Percentiles rank a stretch among this genome's conserved stretches.
Conservation (phyloP, 2,888 invertebrate species). For the Girardia tigrina region DNA sequence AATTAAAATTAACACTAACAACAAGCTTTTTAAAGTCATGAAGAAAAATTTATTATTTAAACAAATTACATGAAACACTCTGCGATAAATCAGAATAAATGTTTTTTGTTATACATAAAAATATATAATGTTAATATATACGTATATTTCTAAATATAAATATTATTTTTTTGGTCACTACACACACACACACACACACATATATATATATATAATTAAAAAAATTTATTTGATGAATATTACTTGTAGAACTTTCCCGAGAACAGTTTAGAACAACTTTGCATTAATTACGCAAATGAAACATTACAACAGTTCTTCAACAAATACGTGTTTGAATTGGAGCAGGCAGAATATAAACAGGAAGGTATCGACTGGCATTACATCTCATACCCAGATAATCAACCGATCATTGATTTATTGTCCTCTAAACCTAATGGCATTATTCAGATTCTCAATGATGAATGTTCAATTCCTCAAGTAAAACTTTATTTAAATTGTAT, state of each 20-base stretch:
- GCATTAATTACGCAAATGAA: slow-evolving; percentile 24
- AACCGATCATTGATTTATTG: neutral
- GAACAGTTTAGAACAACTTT: neutral
- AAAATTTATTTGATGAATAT: too few relatives aligned
- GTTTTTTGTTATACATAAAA: too few relatives aligned
- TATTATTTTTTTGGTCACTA: too few relatives aligned
- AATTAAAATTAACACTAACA: too few relatives aligned
- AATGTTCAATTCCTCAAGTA: neutral
- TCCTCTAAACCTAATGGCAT: neutral
- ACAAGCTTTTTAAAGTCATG: too few relatives aligned
- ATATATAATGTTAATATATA: too few relatives aligned
- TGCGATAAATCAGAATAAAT: too few relatives aligned
- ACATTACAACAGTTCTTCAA: slow-evolving; percentile 23
- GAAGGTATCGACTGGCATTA: neutral
- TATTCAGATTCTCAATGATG: neutral
- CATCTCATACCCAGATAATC: neutral
- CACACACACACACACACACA: too few relatives aligned
- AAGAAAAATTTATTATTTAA: too few relatives aligned
- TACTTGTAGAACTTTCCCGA: neutral
- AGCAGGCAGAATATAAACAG: neutral
- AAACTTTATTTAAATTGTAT: neutral
- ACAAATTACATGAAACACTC: too few relatives aligned
- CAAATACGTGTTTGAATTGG: slow-evolving; percentile 9
- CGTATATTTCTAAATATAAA: too few relatives aligned
- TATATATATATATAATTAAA: too few relatives aligned